Evolutionary conservation across 2,797 vertebrate genomes (phyloP), one percentile per base, ranked within the genome.

Genomic region (Spheniscus humboldti): DNA sequence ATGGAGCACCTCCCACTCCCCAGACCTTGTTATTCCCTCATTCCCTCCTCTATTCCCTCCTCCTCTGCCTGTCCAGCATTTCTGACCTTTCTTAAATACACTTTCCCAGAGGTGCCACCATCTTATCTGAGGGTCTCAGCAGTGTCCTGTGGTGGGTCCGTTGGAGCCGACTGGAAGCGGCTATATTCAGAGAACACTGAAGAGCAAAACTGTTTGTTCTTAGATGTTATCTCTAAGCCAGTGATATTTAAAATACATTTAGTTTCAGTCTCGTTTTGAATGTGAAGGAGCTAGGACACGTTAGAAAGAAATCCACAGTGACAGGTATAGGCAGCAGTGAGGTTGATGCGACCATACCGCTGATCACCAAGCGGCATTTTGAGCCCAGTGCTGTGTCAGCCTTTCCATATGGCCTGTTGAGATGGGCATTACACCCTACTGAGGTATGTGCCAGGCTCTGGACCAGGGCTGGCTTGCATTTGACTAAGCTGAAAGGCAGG

Each of bases 141-240:
- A 20, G 19, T 43, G 17, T 28, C 45, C 25, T 53, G 64, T 0
- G 0, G 16, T 37, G n/a, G 28, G 11, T 53, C 35, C 0, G 0
- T 31, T 79, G 72, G 20, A 68, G 45, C 8, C 2, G 3, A 23
- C 24, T 72, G 43, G 53, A 56, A 28, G 5, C 3, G 6, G 18
- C 16, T 27, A 10, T 68, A 30, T 66, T 24, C 63, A 64, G 57
- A 79, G 62, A 88, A 82, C 20, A 67, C 15, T 74, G 62, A 77
- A 85, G 18, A 91, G 17, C 17, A 71, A 80, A 62, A 50, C 41
- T 55, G 4, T 4, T 74, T 81, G 17, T 52, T 91, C 52, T 66
- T 62, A 27, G 48, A 12, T 20, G 18, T 33, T 84, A 20, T 8
- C 5, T 77, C 23, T 48, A 87, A 81, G 20, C 24, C 33, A 67